Percentiles rank a stretch among this genome's conserved stretches.
Conservation (phyloP, 1,140 invertebrate species). For the Drosophila albomicans region DNA sequence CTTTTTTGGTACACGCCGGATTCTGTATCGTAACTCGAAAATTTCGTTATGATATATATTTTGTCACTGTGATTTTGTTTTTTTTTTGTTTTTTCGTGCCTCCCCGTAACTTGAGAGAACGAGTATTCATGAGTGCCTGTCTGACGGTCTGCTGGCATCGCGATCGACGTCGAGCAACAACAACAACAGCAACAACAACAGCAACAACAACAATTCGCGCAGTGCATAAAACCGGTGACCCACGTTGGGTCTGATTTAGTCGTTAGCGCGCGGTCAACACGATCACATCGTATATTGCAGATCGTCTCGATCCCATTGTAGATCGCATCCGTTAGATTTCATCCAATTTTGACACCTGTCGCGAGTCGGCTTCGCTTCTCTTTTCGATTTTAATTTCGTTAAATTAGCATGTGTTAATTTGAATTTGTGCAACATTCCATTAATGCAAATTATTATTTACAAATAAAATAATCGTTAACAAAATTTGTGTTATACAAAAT, state of each 20-base stretch:
- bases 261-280: slow-evolving; percentile 84
- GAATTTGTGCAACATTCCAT: not conserved
- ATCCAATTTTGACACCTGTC: slow-evolving; percentile 32
- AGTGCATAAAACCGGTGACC: slow-evolving; percentile 82
- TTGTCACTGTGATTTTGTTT: slow-evolving; percentile 11
- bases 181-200: not conserved
- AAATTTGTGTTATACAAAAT: slow-evolving; percentile 3
- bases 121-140: slow-evolving; percentile 43
- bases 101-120: slow-evolving; percentile 38
- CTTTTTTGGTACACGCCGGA: slow-evolving; percentile 11
- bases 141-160: slow-evolving; percentile 15
- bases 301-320: slow-evolving; percentile 7
- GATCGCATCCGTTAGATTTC: slow-evolving; percentile 24
- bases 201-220: slow-evolving; percentile 53
- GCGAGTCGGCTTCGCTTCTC: not conserved
- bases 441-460: not conserved
- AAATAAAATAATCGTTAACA: not conserved
- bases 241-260: slow-evolving; percentile 79
- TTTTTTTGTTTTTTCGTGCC: not conserved
- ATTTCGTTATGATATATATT: slow-evolving; percentile 29
- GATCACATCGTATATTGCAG: slow-evolving; percentile 68
- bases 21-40: slow-evolving; percentile 18
- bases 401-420: slow-evolving; percentile 1
- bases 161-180: slow-evolving; percentile 42
- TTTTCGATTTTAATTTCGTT: slow-evolving; percentile 4